phyloP scores from a whole-genome alignment of 2,888 invertebrate species.

The Microchrysa polita region DNA sequence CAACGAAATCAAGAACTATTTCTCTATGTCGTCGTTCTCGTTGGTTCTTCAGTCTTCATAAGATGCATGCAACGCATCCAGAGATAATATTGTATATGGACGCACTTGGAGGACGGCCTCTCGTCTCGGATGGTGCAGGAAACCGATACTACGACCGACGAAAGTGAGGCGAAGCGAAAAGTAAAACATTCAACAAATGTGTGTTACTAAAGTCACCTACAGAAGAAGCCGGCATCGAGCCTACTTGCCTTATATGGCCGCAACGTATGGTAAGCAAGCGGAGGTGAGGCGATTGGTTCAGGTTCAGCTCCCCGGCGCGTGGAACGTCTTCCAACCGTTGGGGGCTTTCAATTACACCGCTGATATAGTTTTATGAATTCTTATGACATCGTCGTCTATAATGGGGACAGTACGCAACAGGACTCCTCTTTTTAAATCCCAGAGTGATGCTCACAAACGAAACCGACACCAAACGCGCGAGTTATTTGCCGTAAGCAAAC shows the following conservation, averaged over 20 bases:
- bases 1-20: slow-evolving; percentile 21
- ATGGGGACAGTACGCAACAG: too few relatives aligned
- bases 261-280: background rate
- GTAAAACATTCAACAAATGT: slow-evolving; percentile 27
- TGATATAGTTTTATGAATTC: background rate
- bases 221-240: slow-evolving; percentile 24
- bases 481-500: background rate
- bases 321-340: background rate
- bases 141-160: slow-evolving; percentile 25
- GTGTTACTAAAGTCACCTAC: slow-evolving; percentile 43
- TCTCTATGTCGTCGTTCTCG: slow-evolving; percentile 7
- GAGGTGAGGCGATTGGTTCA: too few relatives aligned
- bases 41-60: background rate
- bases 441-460: background rate
- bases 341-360: slow-evolving; percentile 31
- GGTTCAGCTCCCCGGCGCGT: slow-evolving; percentile 2
- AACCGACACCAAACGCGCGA: background rate
- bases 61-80: background rate
- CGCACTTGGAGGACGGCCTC: background rate
- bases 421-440: slow-evolving; percentile 23
- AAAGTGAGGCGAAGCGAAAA: slow-evolving; percentile 39
- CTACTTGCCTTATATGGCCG: background rate
- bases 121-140: slow-evolving; percentile 6
- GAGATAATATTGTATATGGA: slow-evolving; percentile 16
- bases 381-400: too few relatives aligned